phyloP scores from a whole-genome alignment of 2,797 vertebrate genomes.

The Myiotriccus ornatus region DNA sequence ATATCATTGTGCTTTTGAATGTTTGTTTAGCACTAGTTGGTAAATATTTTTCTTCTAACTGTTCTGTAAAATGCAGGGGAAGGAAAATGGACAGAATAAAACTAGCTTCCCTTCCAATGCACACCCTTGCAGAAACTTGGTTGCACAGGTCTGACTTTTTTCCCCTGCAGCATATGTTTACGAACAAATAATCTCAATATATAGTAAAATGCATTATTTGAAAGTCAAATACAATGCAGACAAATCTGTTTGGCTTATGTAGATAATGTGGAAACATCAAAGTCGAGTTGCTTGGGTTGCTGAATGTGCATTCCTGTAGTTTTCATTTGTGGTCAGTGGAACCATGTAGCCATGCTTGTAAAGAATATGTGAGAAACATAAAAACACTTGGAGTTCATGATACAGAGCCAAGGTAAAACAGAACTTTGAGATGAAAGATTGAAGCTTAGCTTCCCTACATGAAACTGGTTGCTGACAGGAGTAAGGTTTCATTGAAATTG shows the following conservation, averaged over 20 bases:
- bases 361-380: not conserved
- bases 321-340: not conserved
- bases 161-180: not conserved
- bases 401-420: not conserved
- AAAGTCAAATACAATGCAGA: not conserved
- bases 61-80: not conserved
- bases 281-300: not conserved
- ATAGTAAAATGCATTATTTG: not conserved
- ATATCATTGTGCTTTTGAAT: not conserved
- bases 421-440: not conserved
- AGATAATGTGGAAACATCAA: not conserved
- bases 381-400: not conserved
- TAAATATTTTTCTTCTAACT: not conserved
- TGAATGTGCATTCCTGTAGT: not conserved
- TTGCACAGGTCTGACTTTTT: not conserved
- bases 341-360: not conserved
- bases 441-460: fast-evolving
- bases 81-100: not conserved
- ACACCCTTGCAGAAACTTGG: not conserved
- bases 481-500: not conserved
- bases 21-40: not conserved
- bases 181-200: not conserved
- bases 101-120: not conserved
- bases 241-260: not conserved
- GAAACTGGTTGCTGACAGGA: not conserved